Base-by-base conservation (phyloP, 2,113 vertebrate genomes). In the Copsychus sechellarum region DNA sequence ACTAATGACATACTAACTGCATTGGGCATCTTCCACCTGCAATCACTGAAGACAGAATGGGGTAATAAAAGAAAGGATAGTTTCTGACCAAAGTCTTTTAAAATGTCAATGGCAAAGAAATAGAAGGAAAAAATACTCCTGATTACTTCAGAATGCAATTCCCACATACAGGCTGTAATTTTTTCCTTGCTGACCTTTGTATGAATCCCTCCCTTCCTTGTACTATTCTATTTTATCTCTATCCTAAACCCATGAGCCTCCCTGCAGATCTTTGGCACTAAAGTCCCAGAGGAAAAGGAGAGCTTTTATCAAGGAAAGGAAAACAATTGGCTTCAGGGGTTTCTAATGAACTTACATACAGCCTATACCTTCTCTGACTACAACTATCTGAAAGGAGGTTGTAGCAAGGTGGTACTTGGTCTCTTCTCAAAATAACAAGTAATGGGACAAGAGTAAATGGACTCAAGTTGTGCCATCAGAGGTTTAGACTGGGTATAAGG, bases 61-160 rank as follows among this genome's bases (percentile, higher is more conserved):
- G 36, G 38, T 21, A 20, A 71, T 1, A 3, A 79, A 62, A 81
- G 21, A 81, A 77, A 57, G 17, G 22, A 48, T 0, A 38, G 8
- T 65, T 77, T 60, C 48, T 2, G 6, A 77, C 23, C 4, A 25
- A 62, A 61, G 36, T 34, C 2, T 83, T 86, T 88, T 48, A 45
- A 78, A 84, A 69, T 20, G 2, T 57, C 31, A 60, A 22, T 14
- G 5, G 19, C 40, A 60, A 82, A 66, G 13, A 76, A 20, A 40
- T 5, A 47, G 47, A 5, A 34, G 4, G 10, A 1, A 51, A 60
- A 51, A 11, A 24, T 0, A 15, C 6, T 36, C 33, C 16, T 40
- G 33, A 50, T 80, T 72, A 67, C 40, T 88, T 90, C 43, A 67
- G 21, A 85, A 76, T 3, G 7, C 56, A 81, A 21, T 23, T 80